phyloP scores from a whole-genome alignment of 2,113 vertebrate species.

The Tragelaphus strepsiceros region DNA sequence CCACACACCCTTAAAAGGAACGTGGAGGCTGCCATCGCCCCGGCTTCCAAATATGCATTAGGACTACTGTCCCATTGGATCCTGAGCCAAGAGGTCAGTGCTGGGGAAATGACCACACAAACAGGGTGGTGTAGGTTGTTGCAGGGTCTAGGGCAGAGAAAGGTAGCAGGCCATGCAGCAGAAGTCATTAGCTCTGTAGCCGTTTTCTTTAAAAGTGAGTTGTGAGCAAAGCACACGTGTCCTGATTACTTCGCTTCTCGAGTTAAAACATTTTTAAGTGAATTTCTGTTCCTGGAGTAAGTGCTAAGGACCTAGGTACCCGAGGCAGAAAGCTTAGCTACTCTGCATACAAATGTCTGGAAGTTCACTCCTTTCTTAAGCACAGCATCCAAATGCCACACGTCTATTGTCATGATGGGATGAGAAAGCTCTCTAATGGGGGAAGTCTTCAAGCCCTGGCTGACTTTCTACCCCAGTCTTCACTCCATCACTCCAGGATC shows the following conservation, averaged over 20 bases:
- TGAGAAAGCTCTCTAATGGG: background rate
- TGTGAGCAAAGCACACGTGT: background rate
- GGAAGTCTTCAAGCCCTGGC: fast-evolving
- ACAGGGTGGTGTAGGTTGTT: background rate
- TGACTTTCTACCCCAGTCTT: background rate
- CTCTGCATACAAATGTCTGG: background rate
- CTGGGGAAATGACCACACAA: background rate
- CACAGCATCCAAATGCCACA: background rate
- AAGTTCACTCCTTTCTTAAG: background rate
- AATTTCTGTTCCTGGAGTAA: background rate
- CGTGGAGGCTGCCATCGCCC: background rate
- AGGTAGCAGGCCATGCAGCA: fast-evolving
- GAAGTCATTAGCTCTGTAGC: background rate
- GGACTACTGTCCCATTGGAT: background rate
- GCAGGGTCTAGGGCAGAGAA: fast-evolving
- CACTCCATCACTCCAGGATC: background rate
- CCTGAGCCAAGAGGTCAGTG: background rate
- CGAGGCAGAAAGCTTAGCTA: background rate
- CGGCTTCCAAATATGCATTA: fast-evolving
- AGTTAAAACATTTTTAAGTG: conserved; percentile 15
- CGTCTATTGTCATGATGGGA: background rate
- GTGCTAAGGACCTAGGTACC: background rate
- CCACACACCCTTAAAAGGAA: background rate
- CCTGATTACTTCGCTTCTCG: background rate
- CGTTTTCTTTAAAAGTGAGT: background rate